phyloP scores from a whole-genome alignment of 2,113 vertebrate genomes.

The Herpetotheres cachinnans region DNA sequence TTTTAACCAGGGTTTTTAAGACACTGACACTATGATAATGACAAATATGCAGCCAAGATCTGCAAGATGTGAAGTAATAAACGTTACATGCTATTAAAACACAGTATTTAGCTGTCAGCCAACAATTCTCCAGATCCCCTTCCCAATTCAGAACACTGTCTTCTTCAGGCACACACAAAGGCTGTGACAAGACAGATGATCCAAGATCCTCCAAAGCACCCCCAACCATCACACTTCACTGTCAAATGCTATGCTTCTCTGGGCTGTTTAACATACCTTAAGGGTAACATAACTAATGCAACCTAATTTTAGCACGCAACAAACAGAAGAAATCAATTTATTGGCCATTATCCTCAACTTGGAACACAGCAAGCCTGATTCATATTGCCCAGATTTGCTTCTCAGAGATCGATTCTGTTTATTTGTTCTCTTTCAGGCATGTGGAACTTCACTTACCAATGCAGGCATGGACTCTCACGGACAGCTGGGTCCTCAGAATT shows the following conservation, averaged over 20 bases:
- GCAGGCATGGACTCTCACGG: slow-evolving; percentile 91
- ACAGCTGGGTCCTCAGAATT: slow-evolving; percentile 91
- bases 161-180: background rate
- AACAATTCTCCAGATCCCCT: background rate
- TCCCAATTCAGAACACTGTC: background rate
- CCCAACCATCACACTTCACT: background rate
- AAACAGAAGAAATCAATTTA: background rate
- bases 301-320: background rate
- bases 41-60: background rate
- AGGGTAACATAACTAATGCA: background rate
- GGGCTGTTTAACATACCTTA: background rate
- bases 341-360: background rate
- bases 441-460: slow-evolving; percentile 85
- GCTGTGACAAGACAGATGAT: background rate
- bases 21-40: background rate
- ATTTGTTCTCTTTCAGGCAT: background rate
- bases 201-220: background rate
- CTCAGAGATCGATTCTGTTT: background rate
- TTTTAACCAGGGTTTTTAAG: background rate
- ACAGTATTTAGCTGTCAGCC: background rate
- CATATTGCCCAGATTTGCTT: background rate
- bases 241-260: background rate
- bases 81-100: background rate
- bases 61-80: background rate
- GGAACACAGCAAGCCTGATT: background rate